Evolutionary conservation across 2,113 vertebrate species (phyloP), one percentile per base, ranked within the genome.

Genomic region (Polyodon spathula): DNA sequence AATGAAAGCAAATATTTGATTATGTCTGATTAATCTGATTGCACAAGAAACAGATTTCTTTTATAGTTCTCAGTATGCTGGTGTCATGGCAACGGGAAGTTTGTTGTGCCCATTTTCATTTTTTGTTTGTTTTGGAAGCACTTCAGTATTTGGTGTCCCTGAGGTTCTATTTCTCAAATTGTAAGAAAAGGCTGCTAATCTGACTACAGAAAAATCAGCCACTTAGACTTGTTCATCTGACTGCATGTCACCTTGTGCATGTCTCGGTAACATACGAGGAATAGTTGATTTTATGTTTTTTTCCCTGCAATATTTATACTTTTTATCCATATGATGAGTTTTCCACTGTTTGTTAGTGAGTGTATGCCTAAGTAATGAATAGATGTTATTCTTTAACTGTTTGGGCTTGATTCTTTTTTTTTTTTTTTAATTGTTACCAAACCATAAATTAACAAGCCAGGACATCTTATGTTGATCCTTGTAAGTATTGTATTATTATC

Each of bases 251-350:
- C 11, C 4, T 50, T 14, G 4, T 12, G 46, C n/a, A 50, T 50
- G 46, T 50, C 46, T 50, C 11, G 4, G n/a, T 50, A 50, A 12
- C 46, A 50, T 12, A 2, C 11, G 46, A 12, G n/a, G n/a, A 50
- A 50, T 50, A 14, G 5, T 50, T 3, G 8, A 40, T 17, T n/a
- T 17, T 27, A 17, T 44, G 27, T 40, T 42, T 42, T 16, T 41
- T 17, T 58, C n/a, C 9, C 11, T 17, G 15, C 6, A 6, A 58
- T 41, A 40, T 43, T 12, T 5, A 40, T 42, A 8, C 37, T 58
- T 8, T 41, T 58, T 43, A 58, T 17, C n/a, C 40, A 56, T 37
- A 56, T 37, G 54, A 58, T 40, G 40, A 58, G 15, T 58, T 56
- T 56, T 14, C 16, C 54, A 56, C 43, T 43, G 56, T 58, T 58